These are phyloP conservation scores for Mizuhopecten yessoensis DNA, from an alignment of 1,140 invertebrate genomes.

Conservation along the genomic window DNA sequence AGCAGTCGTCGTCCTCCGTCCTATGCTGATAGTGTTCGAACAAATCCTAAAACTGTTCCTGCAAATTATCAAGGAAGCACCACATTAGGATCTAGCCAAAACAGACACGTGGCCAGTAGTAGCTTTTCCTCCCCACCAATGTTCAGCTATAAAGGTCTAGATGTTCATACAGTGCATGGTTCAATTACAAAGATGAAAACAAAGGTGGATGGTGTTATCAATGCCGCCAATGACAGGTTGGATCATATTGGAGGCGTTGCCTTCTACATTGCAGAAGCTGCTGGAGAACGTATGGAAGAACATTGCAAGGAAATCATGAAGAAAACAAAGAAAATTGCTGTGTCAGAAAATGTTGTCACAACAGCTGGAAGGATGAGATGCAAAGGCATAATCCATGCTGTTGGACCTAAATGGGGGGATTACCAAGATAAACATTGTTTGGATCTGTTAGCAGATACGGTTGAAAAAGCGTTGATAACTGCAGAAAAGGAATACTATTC, in stretches of 20 bases:
- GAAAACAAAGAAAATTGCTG: conserved; percentile 53
- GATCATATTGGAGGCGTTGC: conserved; percentile 70
- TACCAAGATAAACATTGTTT: background rate
- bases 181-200: background rate
- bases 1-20: no score
- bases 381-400: conserved; percentile 72
- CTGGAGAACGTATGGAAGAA: conserved; percentile 61
- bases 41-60: no score
- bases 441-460: background rate
- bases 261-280: conserved; percentile 58
- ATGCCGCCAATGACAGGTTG: conserved; percentile 72
- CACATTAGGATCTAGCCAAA: no score
- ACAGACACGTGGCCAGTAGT: no score
- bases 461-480: background rate
- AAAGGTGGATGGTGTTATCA: conserved; percentile 72
- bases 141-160: no score
- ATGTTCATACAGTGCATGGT: no score
- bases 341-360: conserved; percentile 63
- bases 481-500: background rate
- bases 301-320: conserved; percentile 65
- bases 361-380: conserved; percentile 65
- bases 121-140: no score
- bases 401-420: conserved; percentile 71
- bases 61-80: no score
- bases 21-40: no score